These are phyloP conservation scores for Saturnia pavonia DNA, from an alignment of 2,888 invertebrate genomes.

Conservation along the genomic window DNA sequence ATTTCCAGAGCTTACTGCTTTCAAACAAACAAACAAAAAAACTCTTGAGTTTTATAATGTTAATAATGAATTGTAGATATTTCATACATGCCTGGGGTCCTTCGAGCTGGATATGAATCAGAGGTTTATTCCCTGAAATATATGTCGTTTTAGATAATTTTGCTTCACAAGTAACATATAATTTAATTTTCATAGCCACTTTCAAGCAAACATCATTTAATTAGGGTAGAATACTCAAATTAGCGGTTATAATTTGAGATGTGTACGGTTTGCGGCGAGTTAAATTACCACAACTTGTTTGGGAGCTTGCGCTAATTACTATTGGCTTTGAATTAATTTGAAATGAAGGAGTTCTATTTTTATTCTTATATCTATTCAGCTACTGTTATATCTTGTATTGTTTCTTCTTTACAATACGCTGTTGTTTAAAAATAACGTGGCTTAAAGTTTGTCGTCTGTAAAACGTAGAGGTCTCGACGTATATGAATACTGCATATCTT, in stretches of 20 bases:
- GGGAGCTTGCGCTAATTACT: background rate
- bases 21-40: too few relatives aligned
- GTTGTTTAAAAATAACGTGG: background rate
- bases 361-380: background rate
- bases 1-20: too few relatives aligned
- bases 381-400: background rate
- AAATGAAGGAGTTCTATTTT: background rate
- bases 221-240: conserved; percentile 2
- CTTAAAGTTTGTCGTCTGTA: conserved; percentile 16
- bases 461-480: conserved; percentile 13
- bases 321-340: background rate
- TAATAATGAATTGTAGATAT: too few relatives aligned
- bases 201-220: background rate
- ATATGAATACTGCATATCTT: conserved; percentile 18
- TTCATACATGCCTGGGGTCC: background rate
- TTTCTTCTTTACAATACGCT: background rate
- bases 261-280: conserved; percentile 7
- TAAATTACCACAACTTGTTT: background rate
- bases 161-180: background rate
- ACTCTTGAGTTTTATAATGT: too few relatives aligned
- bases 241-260: conserved; percentile 9
- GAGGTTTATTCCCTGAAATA: background rate
- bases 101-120: background rate
- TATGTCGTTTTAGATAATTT: background rate
- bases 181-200: background rate